Conservation (phyloP, 1,140 invertebrate species). For the Trachelipus rathkii region DNA sequence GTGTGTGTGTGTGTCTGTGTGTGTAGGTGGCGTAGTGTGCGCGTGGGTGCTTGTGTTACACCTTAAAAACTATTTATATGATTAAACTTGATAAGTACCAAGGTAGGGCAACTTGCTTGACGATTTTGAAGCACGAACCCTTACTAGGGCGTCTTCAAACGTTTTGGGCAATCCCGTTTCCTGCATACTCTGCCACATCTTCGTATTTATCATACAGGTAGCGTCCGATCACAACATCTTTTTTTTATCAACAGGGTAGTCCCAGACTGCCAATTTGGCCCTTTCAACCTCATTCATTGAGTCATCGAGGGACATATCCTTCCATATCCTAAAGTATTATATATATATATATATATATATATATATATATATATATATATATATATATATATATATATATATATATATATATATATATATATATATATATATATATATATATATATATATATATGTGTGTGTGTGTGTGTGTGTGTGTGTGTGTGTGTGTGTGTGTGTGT, state of each 20-base stretch:
- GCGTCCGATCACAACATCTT: too few species aligned
- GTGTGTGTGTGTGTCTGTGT: slow-evolving; percentile 11
- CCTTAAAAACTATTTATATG: too few species aligned
- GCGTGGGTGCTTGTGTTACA: too few species aligned
- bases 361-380: slow-evolving; percentile 19
- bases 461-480: too few species aligned
- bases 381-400: slow-evolving; percentile 22
- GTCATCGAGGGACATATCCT: slow-evolving; percentile 93
- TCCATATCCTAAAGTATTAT: slow-evolving; percentile 72
- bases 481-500: too few species aligned
- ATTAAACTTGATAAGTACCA: slow-evolving; percentile 55
- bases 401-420: slow-evolving; percentile 18
- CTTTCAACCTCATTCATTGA: slow-evolving; percentile 80
- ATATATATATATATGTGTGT: slow-evolving; percentile 4
- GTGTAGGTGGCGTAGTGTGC: background rate
- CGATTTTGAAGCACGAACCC: slow-evolving; percentile 68
- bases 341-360: background rate
- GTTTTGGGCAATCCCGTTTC: slow-evolving; percentile 74
- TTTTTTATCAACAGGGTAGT: slow-evolving; percentile 95
- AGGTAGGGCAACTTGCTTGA: slow-evolving; percentile 87
- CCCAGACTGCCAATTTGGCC: slow-evolving; percentile 93
- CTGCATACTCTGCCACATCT: slow-evolving; percentile 96
- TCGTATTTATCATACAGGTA: slow-evolving; percentile 97
- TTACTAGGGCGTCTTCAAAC: slow-evolving; percentile 69
- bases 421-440: slow-evolving; percentile 22